Evolutionary conservation across 1,140 invertebrate genomes (phyloP).

Genomic region (Saccostrea cuccullata): DNA sequence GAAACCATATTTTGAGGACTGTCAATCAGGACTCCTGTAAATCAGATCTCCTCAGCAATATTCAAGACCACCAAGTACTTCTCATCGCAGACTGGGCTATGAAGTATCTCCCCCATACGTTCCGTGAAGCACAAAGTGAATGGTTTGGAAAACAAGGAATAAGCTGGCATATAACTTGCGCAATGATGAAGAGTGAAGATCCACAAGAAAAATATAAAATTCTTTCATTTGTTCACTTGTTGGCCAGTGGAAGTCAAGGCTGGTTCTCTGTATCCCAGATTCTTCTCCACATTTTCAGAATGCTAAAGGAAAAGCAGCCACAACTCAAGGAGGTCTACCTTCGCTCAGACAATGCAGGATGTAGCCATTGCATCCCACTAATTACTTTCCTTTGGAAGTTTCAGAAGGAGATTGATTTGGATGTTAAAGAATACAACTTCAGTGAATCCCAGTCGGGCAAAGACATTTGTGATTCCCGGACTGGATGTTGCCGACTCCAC

Average conservation of each 20-base stretch:
- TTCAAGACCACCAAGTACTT: neutral
- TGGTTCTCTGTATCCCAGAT: conserved; percentile 39
- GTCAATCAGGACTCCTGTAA: conserved; percentile 20
- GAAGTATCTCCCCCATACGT: conserved; percentile 8
- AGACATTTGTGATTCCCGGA: conserved; percentile 39
- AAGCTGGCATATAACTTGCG: conserved; percentile 16
- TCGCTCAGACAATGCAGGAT: conserved; percentile 2
- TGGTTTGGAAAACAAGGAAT: conserved; percentile 36
- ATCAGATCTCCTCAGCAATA: neutral
- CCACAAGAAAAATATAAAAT: no score
- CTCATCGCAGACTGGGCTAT: conserved; percentile 26
- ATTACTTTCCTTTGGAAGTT: neutral
- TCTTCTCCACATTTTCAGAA: neutral
- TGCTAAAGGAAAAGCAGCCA: neutral
- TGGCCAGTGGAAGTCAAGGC: conserved; percentile 35
- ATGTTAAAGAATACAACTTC: conserved; percentile 32
- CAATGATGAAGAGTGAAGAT: neutral
- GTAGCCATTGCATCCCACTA: neutral
- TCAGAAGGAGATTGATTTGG: neutral
- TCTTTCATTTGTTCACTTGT: conserved; percentile 24
- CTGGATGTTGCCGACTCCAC: neutral
- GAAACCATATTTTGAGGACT: conserved; percentile 5
- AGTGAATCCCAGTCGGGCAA: conserved; percentile 33
- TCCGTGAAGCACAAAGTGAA: conserved; percentile 22
- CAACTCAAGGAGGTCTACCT: conserved; percentile 24